phyloP scores from a whole-genome alignment of 2,888 invertebrate species.

The Sesia bembeciformis region DNA sequence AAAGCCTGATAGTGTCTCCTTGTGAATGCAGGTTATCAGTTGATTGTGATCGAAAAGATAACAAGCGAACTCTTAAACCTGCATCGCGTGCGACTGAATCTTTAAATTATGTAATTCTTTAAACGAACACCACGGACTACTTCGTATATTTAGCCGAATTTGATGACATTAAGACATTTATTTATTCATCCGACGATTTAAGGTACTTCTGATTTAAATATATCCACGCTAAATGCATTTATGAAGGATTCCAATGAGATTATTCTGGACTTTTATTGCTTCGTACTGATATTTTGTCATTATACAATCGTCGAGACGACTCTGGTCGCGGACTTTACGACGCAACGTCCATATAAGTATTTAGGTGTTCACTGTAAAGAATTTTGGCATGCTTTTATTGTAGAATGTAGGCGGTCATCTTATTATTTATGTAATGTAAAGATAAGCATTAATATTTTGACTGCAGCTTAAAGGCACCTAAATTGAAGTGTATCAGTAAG shows the following conservation, averaged over 20 bases:
- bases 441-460: no score
- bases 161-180: not conserved
- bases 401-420: conserved; percentile 10
- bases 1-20: no score
- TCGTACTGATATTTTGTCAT: conserved; percentile 17
- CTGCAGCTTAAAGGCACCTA: not conserved
- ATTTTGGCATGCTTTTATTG: conserved; percentile 3
- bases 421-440: conserved; percentile 2
- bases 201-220: conserved; percentile 21
- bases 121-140: not conserved
- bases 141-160: not conserved
- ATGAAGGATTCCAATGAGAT: conserved; percentile 31
- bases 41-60: no score
- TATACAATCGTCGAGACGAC: conserved; percentile 12
- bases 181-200: conserved; percentile 10
- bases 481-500: conserved; percentile 14
- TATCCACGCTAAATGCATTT: conserved; percentile 22
- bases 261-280: conserved; percentile 19
- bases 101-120: no score
- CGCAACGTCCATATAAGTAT: conserved; percentile 14
- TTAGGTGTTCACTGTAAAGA: conserved; percentile 12
- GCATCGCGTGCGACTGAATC: no score
- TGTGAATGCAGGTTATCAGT: no score
- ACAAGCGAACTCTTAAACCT: no score
- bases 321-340: conserved; percentile 14